These are phyloP conservation scores for Pterostichus madidus DNA, from an alignment of 2,888 invertebrate species.

Conservation along the genomic window DNA sequence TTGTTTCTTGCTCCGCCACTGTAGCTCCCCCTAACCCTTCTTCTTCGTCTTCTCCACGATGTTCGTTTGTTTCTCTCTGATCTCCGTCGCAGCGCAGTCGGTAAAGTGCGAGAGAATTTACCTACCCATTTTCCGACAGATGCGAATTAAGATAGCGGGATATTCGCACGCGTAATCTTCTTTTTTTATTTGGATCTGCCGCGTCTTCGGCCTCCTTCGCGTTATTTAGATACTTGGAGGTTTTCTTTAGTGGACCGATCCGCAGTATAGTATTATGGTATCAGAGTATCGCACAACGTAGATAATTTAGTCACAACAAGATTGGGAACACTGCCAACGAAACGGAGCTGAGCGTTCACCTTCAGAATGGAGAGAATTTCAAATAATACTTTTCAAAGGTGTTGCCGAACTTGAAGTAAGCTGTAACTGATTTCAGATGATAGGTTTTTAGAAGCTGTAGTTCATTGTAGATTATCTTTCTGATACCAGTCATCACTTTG, in stretches of 20 bases:
- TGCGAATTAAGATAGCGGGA: slow-evolving; percentile 56
- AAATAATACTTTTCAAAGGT: no score
- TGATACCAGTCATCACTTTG: no score
- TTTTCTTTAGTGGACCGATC: slow-evolving; percentile 47
- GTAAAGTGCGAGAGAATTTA: slow-evolving; percentile 31
- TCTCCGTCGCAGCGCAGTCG: neutral
- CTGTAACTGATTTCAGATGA: no score
- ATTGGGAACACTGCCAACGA: neutral
- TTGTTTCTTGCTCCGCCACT: neutral
- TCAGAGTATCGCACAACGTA: neutral
- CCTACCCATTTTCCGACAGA: slow-evolving; percentile 54
- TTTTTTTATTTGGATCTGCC: slow-evolving; percentile 49
- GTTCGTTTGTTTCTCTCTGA: no score
- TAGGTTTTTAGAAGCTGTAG: no score
- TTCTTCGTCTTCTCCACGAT: neutral
- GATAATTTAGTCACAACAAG: slow-evolving; percentile 20
- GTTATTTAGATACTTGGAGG: slow-evolving; percentile 50
- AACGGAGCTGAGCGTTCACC: no score
- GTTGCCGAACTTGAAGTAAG: no score
- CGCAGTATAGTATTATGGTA: slow-evolving; percentile 13
- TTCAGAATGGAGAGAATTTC: no score
- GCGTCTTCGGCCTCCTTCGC: neutral
- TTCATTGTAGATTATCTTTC: no score
- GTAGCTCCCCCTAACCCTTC: slow-evolving; percentile 4
- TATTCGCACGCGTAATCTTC: slow-evolving; percentile 55